Base-by-base conservation (phyloP, 1,140 invertebrate species). In the Platyscapa corneri region DNA sequence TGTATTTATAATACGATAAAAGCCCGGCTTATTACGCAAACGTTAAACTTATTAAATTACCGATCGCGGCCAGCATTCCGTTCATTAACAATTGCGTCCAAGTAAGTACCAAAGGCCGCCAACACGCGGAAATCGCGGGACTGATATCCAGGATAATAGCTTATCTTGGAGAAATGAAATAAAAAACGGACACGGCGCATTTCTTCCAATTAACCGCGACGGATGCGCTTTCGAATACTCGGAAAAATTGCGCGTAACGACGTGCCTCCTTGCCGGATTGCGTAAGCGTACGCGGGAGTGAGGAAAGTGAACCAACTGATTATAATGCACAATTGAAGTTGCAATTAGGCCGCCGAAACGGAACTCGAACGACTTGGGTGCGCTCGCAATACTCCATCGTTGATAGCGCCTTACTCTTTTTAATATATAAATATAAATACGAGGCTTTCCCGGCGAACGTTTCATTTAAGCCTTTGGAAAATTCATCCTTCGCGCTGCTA, bases 371-470 rank as follows among this genome's bases (percentile, higher is more conserved):
- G 2, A 5, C 10, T 60, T 20, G 8, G 34, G 6, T 56, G 46
- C 75, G 39, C 72, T 18, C 27, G 32, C 53, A 77, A 77, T 77
- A 49, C 30, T n/a, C 20, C 7, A n/a, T 53, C 5, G 27, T 53
- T 77, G 30, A 34, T 10, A 12, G n/a, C 49, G 32, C 16, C 37
- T 78, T 72, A 42, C 32, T 49, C 75, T 64, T 83, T 60, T 37
- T 75, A 37, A 75, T 83, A 83, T 32, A 75, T 83, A 83, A 83
- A n/a, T n/a, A n/a, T n/a, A n/a, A n/a, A 75, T 8, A 34, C 16
- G 6, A n/a, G 18, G 6, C 20, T 60, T 56, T 37, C 75, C 14
- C 49, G 10, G 46, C 79, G 27, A 23, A 46, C 16, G 39, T 32
- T n/a, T n/a, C n/a, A n/a, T n/a, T 46, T 30, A 42, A 49, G 81